phyloP scores from a whole-genome alignment of 1,140 invertebrate genomes.

The Zophobas morio region DNA sequence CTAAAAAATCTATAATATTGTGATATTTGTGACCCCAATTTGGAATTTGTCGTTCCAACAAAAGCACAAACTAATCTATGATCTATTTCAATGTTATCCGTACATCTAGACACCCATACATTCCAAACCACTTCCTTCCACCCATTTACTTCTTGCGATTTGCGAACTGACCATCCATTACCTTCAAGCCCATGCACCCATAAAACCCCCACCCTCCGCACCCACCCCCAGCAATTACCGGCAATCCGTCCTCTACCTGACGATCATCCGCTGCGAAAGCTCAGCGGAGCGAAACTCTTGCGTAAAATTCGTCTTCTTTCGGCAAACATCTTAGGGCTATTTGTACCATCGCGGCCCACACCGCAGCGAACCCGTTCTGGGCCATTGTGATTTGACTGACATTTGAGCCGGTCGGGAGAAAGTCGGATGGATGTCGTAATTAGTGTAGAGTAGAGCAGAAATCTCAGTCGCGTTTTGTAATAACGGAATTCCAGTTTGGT shows the following conservation, averaged over 20 bases:
- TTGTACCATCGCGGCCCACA: neutral
- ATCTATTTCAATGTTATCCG: too few species aligned
- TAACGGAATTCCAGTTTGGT: slow-evolving; percentile 17
- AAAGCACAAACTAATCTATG: too few species aligned
- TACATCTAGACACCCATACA: too few species aligned
- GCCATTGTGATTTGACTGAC: slow-evolving; percentile 1
- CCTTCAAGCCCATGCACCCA: neutral
- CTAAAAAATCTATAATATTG: too few species aligned
- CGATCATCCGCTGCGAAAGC: slow-evolving; percentile 18
- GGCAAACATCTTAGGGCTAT: slow-evolving; percentile 24
- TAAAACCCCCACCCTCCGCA: neutral
- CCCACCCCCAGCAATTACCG: slow-evolving; percentile 18
- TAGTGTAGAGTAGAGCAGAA: neutral
- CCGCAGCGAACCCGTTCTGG: too few species aligned
- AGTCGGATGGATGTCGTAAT: neutral
- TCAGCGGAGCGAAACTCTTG: slow-evolving; percentile 32
- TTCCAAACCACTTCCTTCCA: too few species aligned
- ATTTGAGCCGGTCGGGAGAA: slow-evolving; percentile 24
- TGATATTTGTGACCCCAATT: too few species aligned
- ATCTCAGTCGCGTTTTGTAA: neutral
- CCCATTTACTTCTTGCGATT: too few species aligned
- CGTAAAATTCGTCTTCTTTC: slow-evolving; percentile 34
- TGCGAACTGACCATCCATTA: neutral
- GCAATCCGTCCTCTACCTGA: slow-evolving; percentile 15
- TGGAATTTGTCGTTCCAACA: too few species aligned